Percentiles rank a stretch among this genome's conserved stretches.
Evolutionary conservation across 1,140 invertebrate species (phyloP).

Genomic region (Antheraea pernyi): DNA sequence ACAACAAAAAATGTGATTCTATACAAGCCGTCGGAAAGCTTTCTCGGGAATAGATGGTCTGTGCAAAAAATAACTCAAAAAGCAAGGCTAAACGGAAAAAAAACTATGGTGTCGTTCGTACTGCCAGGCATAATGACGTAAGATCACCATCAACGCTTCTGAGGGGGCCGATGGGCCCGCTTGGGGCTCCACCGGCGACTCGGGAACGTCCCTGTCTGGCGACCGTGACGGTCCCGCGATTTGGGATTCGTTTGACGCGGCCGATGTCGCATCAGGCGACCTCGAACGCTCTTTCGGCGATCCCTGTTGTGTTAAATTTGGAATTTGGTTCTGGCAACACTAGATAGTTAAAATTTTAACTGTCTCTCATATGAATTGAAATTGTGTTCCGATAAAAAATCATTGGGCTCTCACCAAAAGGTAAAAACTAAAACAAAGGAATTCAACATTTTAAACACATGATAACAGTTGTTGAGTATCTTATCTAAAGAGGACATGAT

Average conservation of each 20-base stretch:
- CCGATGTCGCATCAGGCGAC: slow-evolving; percentile 49
- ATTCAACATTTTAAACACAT: slow-evolving; percentile 60
- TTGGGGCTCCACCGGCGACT: slow-evolving; percentile 45
- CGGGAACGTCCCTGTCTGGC: slow-evolving; percentile 35
- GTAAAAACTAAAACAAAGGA: slow-evolving; percentile 42
- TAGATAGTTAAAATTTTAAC: background rate
- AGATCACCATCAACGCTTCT: slow-evolving; percentile 69
- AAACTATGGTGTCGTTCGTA: slow-evolving; percentile 74
- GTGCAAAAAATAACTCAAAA: slow-evolving; percentile 59
- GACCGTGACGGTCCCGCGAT: slow-evolving; percentile 36
- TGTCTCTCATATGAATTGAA: background rate
- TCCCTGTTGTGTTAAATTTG: slow-evolving; percentile 41
- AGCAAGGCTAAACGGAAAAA: slow-evolving; percentile 61
- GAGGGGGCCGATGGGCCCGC: slow-evolving; percentile 54
- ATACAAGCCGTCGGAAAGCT: slow-evolving; percentile 42
- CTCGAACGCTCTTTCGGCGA: slow-evolving; percentile 45
- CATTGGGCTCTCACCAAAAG: background rate
- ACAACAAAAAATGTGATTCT: slow-evolving; percentile 26
- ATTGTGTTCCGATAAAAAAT: background rate
- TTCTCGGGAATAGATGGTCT: slow-evolving; percentile 38
- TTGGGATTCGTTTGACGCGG: slow-evolving; percentile 31
- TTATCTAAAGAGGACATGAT: background rate
- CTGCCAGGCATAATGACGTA: slow-evolving; percentile 74
- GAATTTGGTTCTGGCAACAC: slow-evolving; percentile 14
- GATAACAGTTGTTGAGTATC: background rate